These are phyloP conservation scores for Catonia carolina DNA, from an alignment of 2,888 invertebrate genomes.

Conservation along the genomic window DNA sequence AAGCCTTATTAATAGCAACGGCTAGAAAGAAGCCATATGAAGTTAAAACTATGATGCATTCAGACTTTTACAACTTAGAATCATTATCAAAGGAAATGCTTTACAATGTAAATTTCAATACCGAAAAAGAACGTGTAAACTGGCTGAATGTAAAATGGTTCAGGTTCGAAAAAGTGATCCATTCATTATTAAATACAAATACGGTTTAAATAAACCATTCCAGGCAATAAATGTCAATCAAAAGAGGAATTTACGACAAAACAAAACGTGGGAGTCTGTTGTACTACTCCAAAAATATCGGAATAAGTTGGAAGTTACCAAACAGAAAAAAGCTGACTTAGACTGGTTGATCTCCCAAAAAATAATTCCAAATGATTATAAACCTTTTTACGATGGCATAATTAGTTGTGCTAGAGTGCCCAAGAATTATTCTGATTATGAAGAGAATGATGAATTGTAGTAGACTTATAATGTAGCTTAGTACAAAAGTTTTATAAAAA, in stretches of 20 bases:
- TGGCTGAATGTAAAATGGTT: no score
- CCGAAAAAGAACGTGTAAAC: conserved; percentile 20
- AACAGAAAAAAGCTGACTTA: neutral
- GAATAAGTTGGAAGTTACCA: neutral
- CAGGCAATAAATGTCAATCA: neutral
- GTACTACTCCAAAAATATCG: neutral
- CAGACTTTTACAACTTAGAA: neutral
- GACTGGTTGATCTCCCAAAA: neutral
- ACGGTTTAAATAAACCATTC: conserved; percentile 7
- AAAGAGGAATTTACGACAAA: conserved; percentile 1
- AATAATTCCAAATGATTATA: neutral
- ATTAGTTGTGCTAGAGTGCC: neutral
- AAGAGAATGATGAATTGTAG: neutral
- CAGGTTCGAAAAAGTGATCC: conserved; percentile 24
- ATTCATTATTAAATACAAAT: conserved; percentile 23
- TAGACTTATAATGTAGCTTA: neutral
- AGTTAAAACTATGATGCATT: no score
- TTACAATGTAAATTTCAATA: conserved; percentile 6
- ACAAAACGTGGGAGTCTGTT: neutral
- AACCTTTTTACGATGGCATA: neutral
- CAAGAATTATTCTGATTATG: neutral
- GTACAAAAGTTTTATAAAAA: no score
- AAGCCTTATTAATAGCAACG: conserved; percentile 21
- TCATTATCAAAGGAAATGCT: neutral
- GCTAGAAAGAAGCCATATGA: no score